These are phyloP conservation scores for Meteorus colon DNA, from an alignment of 2,888 invertebrate genomes.

Conservation along the genomic window DNA sequence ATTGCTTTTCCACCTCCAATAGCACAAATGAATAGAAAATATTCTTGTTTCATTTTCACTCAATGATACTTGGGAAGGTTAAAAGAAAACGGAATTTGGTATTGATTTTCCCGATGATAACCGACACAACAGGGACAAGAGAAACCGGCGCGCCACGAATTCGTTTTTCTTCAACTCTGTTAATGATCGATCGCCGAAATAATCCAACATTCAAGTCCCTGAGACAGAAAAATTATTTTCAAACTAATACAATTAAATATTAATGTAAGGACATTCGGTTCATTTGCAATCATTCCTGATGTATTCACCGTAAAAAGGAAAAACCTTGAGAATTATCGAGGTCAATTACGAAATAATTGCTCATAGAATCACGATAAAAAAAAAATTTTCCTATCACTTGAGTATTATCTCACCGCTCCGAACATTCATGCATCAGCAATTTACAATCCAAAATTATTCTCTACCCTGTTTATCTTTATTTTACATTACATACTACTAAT, in stretches of 20 bases:
- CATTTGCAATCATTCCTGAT: slow-evolving; percentile 4
- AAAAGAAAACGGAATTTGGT: background rate
- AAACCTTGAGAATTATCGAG: slow-evolving; percentile 47
- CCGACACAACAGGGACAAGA: background rate
- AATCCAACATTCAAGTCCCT: slow-evolving; percentile 16
- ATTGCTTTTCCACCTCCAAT: background rate
- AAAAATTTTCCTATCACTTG: background rate
- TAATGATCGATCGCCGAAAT: slow-evolving; percentile 52
- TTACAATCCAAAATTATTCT: too few species aligned
- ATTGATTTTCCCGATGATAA: slow-evolving; percentile 12
- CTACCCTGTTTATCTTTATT: too few species aligned
- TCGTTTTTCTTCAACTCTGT: slow-evolving; percentile 44
- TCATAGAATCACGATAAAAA: slow-evolving; percentile 27
- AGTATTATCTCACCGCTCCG: background rate
- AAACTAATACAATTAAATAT: background rate
- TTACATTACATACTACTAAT: background rate
- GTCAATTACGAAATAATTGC: slow-evolving; percentile 55
- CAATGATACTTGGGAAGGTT: background rate
- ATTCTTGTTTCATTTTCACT: slow-evolving; percentile 15
- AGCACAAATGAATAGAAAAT: too few species aligned
- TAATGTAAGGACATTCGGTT: background rate
- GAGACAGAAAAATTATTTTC: slow-evolving; percentile 36
- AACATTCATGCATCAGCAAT: background rate
- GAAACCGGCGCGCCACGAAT: slow-evolving; percentile 57
- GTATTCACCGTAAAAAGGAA: slow-evolving; percentile 18